phyloP scores from a whole-genome alignment of 2,888 invertebrate genomes.

The Timema podura region DNA sequence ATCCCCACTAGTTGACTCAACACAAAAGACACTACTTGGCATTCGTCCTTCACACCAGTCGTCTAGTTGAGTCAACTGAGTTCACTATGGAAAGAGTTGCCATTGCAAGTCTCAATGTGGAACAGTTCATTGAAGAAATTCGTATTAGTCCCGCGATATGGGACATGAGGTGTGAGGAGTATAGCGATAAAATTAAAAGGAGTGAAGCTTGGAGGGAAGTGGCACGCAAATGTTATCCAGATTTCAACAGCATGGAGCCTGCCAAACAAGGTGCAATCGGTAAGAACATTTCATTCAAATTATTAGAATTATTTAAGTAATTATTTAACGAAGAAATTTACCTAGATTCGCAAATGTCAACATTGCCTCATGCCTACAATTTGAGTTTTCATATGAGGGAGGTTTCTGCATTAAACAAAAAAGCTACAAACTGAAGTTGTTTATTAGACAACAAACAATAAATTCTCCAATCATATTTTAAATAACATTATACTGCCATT shows the following conservation, averaged over 20 bases:
- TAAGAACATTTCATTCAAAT: too few species aligned
- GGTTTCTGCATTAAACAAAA: background rate
- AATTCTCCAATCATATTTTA: background rate
- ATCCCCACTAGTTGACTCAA: background rate
- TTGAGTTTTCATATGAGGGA: background rate
- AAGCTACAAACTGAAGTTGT: too few species aligned
- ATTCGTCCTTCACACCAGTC: too few species aligned
- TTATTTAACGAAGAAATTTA: conserved; percentile 1
- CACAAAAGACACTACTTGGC: background rate
- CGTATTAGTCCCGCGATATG: background rate
- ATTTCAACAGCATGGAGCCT: conserved; percentile 2
- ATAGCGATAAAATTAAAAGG: conserved; percentile 7
- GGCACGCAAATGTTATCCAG: background rate
- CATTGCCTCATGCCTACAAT: too few species aligned
- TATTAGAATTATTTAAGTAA: background rate
- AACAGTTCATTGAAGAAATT: too few species aligned
- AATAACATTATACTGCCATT: conserved; percentile 5
- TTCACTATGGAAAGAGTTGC: too few species aligned
- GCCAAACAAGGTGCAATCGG: background rate
- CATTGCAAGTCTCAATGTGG: too few species aligned
- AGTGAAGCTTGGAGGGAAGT: background rate
- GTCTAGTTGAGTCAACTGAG: too few species aligned
- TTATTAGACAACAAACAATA: background rate
- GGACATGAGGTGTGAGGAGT: conserved; percentile 1
- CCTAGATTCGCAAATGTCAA: background rate